These are phyloP conservation scores for Pygoscelis adeliae DNA, from an alignment of 2,113 vertebrate species.

Conservation along the genomic window DNA sequence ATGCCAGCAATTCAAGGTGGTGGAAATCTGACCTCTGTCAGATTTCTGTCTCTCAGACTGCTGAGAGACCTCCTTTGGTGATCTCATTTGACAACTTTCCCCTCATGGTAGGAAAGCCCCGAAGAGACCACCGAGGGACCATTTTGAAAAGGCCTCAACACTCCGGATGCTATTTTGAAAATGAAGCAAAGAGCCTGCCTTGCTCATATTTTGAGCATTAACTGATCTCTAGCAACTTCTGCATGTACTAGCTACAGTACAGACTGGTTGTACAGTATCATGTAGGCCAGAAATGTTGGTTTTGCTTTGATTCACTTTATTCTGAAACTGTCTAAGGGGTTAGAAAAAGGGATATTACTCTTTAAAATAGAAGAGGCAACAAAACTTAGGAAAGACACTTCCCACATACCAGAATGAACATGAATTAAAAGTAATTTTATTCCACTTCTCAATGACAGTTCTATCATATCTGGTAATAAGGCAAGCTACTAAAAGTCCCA, in stretches of 20 bases:
- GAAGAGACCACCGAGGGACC: rapidly evolving
- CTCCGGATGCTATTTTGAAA: neutral
- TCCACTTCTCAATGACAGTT: constrained; percentile 53
- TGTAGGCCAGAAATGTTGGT: neutral
- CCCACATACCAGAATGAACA: constrained; percentile 2
- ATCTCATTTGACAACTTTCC: neutral
- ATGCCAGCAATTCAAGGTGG: neutral
- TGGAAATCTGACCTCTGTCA: neutral
- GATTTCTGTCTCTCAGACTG: neutral
- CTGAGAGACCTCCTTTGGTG: neutral
- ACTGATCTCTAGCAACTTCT: neutral
- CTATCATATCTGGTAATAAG: constrained; percentile 32
- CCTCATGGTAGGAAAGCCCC: neutral
- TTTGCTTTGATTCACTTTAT: neutral
- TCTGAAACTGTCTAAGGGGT: neutral
- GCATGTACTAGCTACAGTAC: neutral
- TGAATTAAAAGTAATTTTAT: constrained; percentile 64
- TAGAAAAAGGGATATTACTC: neutral
- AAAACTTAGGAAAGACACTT: constrained; percentile 4
- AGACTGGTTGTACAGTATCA: neutral
- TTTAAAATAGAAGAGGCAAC: neutral
- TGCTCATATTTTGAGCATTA: neutral
- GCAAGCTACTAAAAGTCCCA: constrained; percentile 61
- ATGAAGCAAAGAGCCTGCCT: neutral
- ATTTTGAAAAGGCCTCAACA: neutral